A percentile compares a stretch with the other conserved stretches of the same genome.
These are phyloP conservation scores for Zelostemma sp. DNA, from an alignment of 1,140 invertebrate genomes.

Conservation along the genomic window DNA sequence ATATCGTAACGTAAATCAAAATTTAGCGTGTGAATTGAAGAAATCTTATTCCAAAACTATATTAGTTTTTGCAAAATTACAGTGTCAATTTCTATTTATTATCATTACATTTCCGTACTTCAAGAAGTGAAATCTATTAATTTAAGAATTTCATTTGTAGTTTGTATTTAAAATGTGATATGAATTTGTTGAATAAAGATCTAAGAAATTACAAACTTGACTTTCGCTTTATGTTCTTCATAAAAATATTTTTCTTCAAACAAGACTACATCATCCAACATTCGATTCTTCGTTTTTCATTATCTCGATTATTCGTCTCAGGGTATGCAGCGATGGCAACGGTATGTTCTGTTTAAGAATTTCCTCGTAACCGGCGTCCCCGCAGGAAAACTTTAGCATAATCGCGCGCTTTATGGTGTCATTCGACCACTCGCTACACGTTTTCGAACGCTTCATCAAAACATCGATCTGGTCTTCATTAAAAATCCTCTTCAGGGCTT, in stretches of 20 bases:
- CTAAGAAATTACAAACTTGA: no score
- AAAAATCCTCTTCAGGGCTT: background rate
- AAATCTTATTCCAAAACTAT: no score
- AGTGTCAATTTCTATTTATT: background rate
- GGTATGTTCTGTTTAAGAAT: background rate
- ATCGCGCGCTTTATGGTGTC: background rate
- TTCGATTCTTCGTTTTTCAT: no score
- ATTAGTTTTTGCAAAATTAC: background rate
- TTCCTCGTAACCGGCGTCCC: background rate
- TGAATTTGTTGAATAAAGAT: slow-evolving; percentile 3
- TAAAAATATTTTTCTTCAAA: background rate
- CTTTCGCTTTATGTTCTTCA: background rate
- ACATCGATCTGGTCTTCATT: background rate
- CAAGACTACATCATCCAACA: background rate
- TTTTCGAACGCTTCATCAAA: background rate
- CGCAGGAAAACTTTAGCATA: background rate
- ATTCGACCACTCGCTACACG: background rate
- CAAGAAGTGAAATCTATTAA: background rate
- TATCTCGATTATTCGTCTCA: background rate
- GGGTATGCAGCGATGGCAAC: background rate
- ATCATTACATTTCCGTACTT: background rate
- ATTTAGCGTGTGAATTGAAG: background rate
- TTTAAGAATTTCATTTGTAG: slow-evolving; percentile 1
- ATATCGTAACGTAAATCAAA: background rate
- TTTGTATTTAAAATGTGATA: slow-evolving; percentile 2